Evolutionary conservation across 2,888 invertebrate species (phyloP), one percentile per base, ranked within the genome.

Genomic region (Neria commutata): DNA sequence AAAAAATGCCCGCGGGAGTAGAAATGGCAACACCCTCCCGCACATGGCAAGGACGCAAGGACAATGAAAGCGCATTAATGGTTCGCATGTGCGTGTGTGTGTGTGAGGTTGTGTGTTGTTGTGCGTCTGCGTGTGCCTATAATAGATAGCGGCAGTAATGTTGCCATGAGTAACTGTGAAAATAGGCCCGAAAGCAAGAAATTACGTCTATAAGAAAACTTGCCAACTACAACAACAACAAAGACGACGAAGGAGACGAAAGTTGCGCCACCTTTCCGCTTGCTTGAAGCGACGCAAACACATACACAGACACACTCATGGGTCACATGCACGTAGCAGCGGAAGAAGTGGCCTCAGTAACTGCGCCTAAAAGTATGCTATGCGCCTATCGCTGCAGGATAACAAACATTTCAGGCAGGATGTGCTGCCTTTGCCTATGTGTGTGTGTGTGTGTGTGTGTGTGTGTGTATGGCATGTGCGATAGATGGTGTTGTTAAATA

Each of bases 121-220:
- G 37, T 51, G 34, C 34, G 37, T 37, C 14, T 21, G 26, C 37
- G 53, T 57, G 74, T 71, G 71, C 72, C 60, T 74, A 71, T 71
- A 72, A 74, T 74, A 71, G 71, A 71, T 71, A 71, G 72, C 62
- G 71, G 71, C 67, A 74, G 72, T 74, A 71, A 71, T 74, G 71
- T 69, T 72, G 69, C 71, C 69, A 58, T 11, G 42, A 5, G 42
- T 19, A 42, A 19, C 42, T 19, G 42, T 42, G 42, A 42, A 42
- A 42, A 42, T 42, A 42, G 42, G 42, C 42, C n/a, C 42, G 21
- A 17, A 42, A 42, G 42, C 21, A n/a, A 42, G 21, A 42, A n/a
- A n/a, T n/a, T n/a, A n/a, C n/a, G n/a, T n/a, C n/a, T n/a, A 4
- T 42, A n/a, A 37, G n/a, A 37, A n/a, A 37, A 37, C 14, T 37